Evolutionary conservation across 2,888 invertebrate species (phyloP).

Genomic region (Troilus luridus): DNA sequence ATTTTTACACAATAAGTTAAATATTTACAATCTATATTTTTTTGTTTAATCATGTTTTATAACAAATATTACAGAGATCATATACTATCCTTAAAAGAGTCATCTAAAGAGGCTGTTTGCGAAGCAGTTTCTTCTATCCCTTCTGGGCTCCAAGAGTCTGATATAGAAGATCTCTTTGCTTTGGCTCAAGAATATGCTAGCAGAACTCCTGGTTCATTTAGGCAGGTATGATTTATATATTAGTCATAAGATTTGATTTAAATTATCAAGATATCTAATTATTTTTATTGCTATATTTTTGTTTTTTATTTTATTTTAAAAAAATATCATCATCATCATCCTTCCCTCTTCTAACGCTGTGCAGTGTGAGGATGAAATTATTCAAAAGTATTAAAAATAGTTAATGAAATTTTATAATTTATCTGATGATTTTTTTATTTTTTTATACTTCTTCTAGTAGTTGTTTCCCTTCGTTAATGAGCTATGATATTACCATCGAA

Average conservation of each 20-base stretch:
- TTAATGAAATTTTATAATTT: too few species aligned
- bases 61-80: constrained; percentile 75
- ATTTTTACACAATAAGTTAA: too few species aligned
- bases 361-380: too few species aligned
- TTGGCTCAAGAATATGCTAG: constrained; percentile 95
- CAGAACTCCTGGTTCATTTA: constrained; percentile 93
- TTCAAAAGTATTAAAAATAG: too few species aligned
- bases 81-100: constrained; percentile 82
- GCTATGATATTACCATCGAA: too few species aligned
- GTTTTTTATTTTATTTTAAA: neutral
- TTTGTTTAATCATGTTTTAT: neutral
- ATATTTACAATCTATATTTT: neutral
- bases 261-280: neutral
- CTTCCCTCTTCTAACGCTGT: too few species aligned
- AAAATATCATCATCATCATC: neutral
- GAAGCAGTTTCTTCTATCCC: constrained; percentile 83
- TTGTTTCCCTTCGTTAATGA: too few species aligned
- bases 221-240: constrained; percentile 74
- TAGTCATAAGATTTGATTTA: constrained; percentile 29
- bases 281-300: neutral
- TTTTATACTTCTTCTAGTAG: too few species aligned
- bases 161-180: constrained; percentile 96
- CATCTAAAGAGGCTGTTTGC: constrained; percentile 79
- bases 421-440: too few species aligned
- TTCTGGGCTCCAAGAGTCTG: constrained; percentile 90